Evolutionary conservation across 2,797 vertebrate genomes (phyloP).

Genomic region (Peromyscus melanophrys): DNA sequence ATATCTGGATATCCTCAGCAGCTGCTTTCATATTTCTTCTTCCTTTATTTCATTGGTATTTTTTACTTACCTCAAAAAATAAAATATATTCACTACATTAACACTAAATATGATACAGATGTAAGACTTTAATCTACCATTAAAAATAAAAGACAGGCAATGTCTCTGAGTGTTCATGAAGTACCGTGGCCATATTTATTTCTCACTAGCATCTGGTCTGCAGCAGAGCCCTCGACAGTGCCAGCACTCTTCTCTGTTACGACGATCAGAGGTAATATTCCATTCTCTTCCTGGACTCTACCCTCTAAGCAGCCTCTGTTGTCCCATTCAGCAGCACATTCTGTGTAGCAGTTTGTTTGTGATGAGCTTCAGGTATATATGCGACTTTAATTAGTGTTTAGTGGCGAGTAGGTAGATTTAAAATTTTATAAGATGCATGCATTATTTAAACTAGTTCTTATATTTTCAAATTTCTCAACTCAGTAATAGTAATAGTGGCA

Average conservation of each 20-base stretch:
- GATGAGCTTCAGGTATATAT: slow-evolving; percentile 11
- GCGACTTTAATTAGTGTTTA: slow-evolving; percentile 37
- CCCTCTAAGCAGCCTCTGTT: background rate
- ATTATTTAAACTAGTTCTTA: slow-evolving; percentile 60
- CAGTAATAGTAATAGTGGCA: slow-evolving; percentile 29
- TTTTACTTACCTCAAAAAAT: background rate
- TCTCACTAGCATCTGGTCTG: background rate
- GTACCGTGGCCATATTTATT: background rate
- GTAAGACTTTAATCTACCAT: background rate
- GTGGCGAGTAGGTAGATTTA: slow-evolving; percentile 38
- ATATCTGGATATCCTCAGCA: background rate
- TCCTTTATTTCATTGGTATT: background rate
- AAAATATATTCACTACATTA: background rate
- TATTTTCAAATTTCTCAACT: slow-evolving; percentile 40
- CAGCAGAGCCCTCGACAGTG: no score
- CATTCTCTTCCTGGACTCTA: background rate
- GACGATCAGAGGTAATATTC: background rate
- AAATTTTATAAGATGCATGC: background rate
- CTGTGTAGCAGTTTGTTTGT: background rate
- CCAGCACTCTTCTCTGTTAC: background rate
- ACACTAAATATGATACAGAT: background rate
- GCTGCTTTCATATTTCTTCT: background rate
- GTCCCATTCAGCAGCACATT: background rate
- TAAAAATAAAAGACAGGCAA: background rate
- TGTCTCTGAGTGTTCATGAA: background rate